Base-by-base conservation (phyloP, 1,140 invertebrate species). In the Hydropsyche tenuis region DNA sequence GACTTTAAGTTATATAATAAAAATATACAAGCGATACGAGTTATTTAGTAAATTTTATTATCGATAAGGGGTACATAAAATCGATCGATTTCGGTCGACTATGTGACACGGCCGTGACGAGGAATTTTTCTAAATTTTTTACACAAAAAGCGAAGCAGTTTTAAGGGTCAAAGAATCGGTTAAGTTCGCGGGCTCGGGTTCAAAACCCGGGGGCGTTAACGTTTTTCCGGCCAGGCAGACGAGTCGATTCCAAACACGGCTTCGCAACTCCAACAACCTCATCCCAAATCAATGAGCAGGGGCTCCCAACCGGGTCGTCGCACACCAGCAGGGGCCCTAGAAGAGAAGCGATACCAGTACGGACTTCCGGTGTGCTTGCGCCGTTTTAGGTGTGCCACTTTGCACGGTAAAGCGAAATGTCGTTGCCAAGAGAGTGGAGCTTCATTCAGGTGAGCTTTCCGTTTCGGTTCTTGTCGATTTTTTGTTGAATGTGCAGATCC, bases 341-440 rank as follows among this genome's bases (percentile, higher is more conserved):
- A 42, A 66, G 71, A 72, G 62, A 53, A 66, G n/a, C 42, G 46
- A 20, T 63, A 73, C 16, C 51, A 73, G 22, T 78, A 76, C 48
- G 77, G 77, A 16, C 48, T 78, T 22, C 77, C 77, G 4, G 72
- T 78, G 20, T 77, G 73, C 56, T 73, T 77, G 68, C 12, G 25
- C 1, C n/a, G n/a, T n/a, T n/a, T n/a, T n/a, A 18, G 75, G 45
- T 48, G 22, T 16, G 25, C 45, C 11, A 18, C 12, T 42, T 23
- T 48, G 51, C n/a, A 51, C 20, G 22, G 43, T 46, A 37, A 64
- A 64, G 6, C 56, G 56, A 60, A 20, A 78, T 78, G 77, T 78
- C 77, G 63, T 64, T 78, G 23, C 77, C 77, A 12, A 73, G 77
- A 46, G 74, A 78, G 53, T 78, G 74, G 74, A 76, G 74, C 16